Conservation (phyloP, 2,113 vertebrate genomes). For the Dicrurus megarhynchus region DNA sequence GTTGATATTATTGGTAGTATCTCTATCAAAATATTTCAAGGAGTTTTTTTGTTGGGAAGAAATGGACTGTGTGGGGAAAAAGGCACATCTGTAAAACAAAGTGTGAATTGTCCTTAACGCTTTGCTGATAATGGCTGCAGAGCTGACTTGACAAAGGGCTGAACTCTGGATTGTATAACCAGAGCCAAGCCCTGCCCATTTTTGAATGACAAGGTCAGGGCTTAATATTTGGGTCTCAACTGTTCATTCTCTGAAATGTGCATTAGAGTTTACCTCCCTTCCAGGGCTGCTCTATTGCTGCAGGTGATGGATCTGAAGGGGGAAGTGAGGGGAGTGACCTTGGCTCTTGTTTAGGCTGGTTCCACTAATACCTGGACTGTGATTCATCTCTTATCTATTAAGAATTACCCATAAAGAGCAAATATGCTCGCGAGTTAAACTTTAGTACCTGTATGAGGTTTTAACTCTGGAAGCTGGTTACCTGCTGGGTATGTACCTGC, state of each 20-base stretch:
- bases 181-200: not conserved
- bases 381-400: constrained; percentile 44
- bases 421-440: not conserved
- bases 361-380: not conserved
- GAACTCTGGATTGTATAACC: not conserved
- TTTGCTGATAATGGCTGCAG: not conserved
- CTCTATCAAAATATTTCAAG: not conserved
- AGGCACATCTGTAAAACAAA: not conserved
- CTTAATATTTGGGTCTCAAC: not conserved
- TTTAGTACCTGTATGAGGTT: constrained; percentile 8
- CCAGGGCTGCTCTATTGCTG: not conserved
- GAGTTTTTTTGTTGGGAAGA: not conserved
- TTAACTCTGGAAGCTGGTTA: not conserved
- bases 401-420: constrained; percentile 1
- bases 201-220: not conserved
- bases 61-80: not conserved
- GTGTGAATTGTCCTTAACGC: not conserved
- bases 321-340: not conserved
- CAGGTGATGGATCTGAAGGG: not conserved
- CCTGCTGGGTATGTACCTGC: not conserved
- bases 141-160: not conserved
- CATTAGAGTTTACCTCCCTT: not conserved
- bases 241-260: rapidly evolving
- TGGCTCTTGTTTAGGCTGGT: not conserved
- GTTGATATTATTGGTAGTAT: not conserved